phyloP scores from a whole-genome alignment of 2,113 vertebrate species.

The Corythornis vintsioides region DNA sequence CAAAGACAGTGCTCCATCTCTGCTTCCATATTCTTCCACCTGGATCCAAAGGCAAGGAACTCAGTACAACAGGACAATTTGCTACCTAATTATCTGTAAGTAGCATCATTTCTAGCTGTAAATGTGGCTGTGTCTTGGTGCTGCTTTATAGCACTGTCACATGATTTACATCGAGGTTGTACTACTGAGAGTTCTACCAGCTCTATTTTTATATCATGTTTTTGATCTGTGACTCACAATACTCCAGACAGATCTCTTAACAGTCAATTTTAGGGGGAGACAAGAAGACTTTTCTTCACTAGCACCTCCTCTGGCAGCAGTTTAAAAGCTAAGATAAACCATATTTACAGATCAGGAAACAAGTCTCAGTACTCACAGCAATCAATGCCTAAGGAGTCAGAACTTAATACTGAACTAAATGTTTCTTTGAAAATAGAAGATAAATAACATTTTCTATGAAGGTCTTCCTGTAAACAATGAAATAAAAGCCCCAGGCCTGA shows the following conservation, averaged over 20 bases:
- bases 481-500: neutral
- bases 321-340: constrained; percentile 4
- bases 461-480: neutral
- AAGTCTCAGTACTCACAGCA: neutral
- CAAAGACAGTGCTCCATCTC: neutral
- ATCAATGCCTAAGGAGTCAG: neutral
- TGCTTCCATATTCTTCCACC: neutral
- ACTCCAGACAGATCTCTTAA: neutral
- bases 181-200: neutral
- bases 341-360: neutral
- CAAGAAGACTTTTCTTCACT: neutral
- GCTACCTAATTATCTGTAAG: neutral
- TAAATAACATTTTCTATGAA: neutral
- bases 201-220: neutral
- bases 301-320: neutral
- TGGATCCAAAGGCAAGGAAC: neutral
- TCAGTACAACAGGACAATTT: neutral
- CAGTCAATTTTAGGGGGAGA: neutral
- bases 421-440: neutral
- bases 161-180: neutral
- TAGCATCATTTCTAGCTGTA: neutral
- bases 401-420: neutral
- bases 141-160: neutral
- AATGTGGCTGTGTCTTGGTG: neutral
- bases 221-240: neutral